A percentile compares a stretch with the other conserved stretches of the same genome.
Evolutionary conservation across 2,797 vertebrate genomes (phyloP).

Genomic region (Phoxinus dragarum): DNA sequence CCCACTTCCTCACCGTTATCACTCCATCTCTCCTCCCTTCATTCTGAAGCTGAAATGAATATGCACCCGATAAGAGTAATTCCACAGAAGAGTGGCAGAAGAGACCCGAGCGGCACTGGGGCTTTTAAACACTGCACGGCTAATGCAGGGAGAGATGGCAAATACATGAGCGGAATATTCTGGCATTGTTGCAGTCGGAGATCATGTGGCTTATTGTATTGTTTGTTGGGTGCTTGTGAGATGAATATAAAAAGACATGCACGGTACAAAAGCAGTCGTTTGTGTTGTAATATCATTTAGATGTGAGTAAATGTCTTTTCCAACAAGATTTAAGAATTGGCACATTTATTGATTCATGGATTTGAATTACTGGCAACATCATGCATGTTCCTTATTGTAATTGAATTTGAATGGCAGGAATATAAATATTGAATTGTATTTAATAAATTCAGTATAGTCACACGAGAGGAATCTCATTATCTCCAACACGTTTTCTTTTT

Average conservation of each 20-base stretch:
- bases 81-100: slow-evolving; percentile 40
- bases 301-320: not conserved
- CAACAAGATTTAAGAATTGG: not conserved
- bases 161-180: slow-evolving; percentile 20
- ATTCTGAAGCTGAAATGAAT: slow-evolving; percentile 55
- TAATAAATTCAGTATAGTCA: not conserved
- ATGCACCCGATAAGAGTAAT: slow-evolving; percentile 56
- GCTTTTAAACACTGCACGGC: slow-evolving; percentile 28
- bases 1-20: not conserved
- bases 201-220: not conserved
- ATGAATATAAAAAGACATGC: not conserved
- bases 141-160: slow-evolving; percentile 40
- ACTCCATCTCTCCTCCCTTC: slow-evolving; percentile 30
- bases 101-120: slow-evolving; percentile 7
- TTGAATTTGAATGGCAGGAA: not conserved
- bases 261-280: not conserved
- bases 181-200: not conserved
- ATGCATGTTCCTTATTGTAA: not conserved
- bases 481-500: not conserved
- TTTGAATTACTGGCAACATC: not conserved
- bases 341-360: not conserved
- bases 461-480: not conserved
- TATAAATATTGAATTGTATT: not conserved
- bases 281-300: not conserved
- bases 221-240: slow-evolving; percentile 11